A percentile compares a stretch with the other conserved stretches of the same genome.
Evolutionary conservation across 2,888 invertebrate species (phyloP).

Genomic region (Cephus spinipes): DNA sequence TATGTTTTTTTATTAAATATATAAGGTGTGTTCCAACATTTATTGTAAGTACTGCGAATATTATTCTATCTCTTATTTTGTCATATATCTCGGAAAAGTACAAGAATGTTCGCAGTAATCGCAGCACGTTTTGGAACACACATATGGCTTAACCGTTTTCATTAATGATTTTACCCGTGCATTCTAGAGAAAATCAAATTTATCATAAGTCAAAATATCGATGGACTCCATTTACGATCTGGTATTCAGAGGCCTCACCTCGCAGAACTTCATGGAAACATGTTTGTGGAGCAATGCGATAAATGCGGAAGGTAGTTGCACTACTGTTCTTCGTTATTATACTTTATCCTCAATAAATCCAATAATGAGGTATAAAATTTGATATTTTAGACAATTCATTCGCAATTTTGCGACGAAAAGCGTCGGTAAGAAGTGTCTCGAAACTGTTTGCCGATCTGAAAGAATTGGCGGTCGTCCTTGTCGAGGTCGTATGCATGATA

Average conservation of each 20-base stretch:
- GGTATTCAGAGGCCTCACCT: constrained; percentile 84
- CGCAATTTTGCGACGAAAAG: constrained; percentile 81
- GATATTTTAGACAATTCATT: constrained; percentile 79
- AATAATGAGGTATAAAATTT: constrained; percentile 1
- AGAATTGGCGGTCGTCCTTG: constrained; percentile 77
- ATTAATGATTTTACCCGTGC: constrained; percentile 6
- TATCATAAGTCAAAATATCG: constrained; percentile 97
- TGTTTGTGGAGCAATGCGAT: constrained; percentile 95
- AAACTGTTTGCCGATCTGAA: constrained; percentile 75
- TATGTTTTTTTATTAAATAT: constrained; percentile 38
- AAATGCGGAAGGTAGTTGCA: constrained; percentile 80
- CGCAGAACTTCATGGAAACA: constrained; percentile 97
- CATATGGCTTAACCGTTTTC: not conserved
- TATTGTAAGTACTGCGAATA: not conserved
- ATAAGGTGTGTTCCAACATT: not conserved
- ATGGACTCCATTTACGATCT: constrained; percentile 94
- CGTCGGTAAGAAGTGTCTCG: constrained; percentile 80
- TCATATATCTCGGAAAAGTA: not conserved
- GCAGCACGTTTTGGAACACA: not conserved
- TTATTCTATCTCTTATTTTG: not conserved
- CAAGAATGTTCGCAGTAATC: not conserved
- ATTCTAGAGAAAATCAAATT: constrained; percentile 78
- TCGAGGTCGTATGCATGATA: constrained; percentile 89
- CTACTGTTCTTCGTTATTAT: not conserved
- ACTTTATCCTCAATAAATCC: not conserved